Conservation (phyloP, 1,140 invertebrate species). For the Lysiphlebus fabarum region DNA sequence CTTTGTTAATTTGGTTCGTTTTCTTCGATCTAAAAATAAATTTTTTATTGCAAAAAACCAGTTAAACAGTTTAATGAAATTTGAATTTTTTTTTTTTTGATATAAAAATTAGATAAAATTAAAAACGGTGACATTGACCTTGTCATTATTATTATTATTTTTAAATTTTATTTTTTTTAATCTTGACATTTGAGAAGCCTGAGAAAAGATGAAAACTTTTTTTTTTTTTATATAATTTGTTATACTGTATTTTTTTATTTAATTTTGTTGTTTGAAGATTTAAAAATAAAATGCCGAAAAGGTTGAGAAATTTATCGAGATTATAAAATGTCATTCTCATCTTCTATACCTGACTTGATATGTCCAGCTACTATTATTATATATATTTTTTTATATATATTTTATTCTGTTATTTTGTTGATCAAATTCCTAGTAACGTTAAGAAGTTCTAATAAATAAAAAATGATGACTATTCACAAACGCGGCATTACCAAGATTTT, state of each 20-base stretch:
- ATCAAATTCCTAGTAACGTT: background rate
- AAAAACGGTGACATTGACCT: too few relatives aligned
- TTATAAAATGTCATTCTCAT: background rate
- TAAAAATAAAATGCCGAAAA: too few relatives aligned
- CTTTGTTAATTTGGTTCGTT: too few relatives aligned
- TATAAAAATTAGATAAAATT: background rate
- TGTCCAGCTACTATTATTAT: background rate
- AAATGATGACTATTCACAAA: background rate
- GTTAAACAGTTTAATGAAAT: too few relatives aligned
- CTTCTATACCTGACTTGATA: background rate
- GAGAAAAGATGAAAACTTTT: background rate
- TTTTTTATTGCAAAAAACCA: too few relatives aligned
- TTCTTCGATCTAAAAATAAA: too few relatives aligned
- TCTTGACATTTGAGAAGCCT: slow-evolving; percentile 1
- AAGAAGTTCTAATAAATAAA: slow-evolving; percentile 2
- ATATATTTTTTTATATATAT: too few relatives aligned
- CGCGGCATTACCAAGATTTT: background rate
- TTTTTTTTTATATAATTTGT: background rate
- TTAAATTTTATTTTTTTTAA: background rate
- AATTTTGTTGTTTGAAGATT: too few relatives aligned
- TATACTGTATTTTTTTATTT: too few relatives aligned
- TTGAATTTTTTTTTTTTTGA: background rate
- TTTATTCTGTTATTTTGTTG: too few relatives aligned
- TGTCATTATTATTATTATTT: too few relatives aligned
- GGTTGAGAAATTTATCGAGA: too few relatives aligned